A percentile compares a stretch with the other conserved stretches of the same genome.
phyloP scores from a whole-genome alignment of 1,140 invertebrate species.

The Bursaphelenchus mucronatus region DNA sequence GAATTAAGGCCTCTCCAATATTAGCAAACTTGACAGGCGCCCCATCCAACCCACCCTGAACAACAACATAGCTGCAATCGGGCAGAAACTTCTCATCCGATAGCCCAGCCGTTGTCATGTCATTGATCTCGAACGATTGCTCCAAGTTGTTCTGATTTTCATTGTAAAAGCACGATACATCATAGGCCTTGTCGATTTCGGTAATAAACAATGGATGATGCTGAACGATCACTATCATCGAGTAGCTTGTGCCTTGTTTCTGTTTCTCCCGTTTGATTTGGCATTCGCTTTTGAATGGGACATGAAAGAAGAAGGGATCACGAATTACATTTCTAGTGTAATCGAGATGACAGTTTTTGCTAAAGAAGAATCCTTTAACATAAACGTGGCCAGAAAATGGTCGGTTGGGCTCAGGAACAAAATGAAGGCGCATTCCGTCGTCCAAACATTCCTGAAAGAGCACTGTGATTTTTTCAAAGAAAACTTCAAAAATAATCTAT shows the following conservation, averaged over 20 bases:
- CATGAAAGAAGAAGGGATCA: constrained; percentile 50
- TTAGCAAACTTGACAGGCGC: constrained; percentile 41
- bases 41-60: constrained; percentile 29
- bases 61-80: constrained; percentile 40
- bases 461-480: too few species aligned
- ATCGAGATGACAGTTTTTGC: constrained; percentile 42
- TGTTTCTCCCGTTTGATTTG: constrained; percentile 33
- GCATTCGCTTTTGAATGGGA: constrained; percentile 45
- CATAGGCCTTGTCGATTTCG: constrained; percentile 43
- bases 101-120: constrained; percentile 27
- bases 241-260: constrained; percentile 35
- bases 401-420: constrained; percentile 34
- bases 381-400: constrained; percentile 46
- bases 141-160: constrained; percentile 36
- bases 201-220: constrained; percentile 48
- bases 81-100: constrained; percentile 27
- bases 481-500: too few species aligned
- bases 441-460: constrained; percentile 43
- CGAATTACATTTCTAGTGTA: constrained; percentile 32
- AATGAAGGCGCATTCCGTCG: constrained; percentile 46
- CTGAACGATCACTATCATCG: constrained; percentile 44
- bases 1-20: constrained; percentile 46
- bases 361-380: constrained; percentile 51
- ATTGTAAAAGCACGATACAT: constrained; percentile 42
- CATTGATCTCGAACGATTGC: constrained; percentile 40